These are phyloP conservation scores for Exephanes ischioxanthus DNA, from an alignment of 2,888 invertebrate species.

Conservation along the genomic window DNA sequence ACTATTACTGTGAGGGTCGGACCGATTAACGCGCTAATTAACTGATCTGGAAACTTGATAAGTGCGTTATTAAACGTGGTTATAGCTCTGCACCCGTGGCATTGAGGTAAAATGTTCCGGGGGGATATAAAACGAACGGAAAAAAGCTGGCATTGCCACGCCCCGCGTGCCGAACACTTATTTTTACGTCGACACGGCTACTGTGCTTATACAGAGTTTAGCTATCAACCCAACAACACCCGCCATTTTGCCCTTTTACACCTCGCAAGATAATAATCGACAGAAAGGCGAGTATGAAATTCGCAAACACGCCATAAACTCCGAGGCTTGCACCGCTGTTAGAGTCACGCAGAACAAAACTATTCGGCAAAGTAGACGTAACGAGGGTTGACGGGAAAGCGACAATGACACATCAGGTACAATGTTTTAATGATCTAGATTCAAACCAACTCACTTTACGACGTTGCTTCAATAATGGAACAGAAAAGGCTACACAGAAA, in stretches of 20 bases:
- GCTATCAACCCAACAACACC: slow-evolving; percentile 21
- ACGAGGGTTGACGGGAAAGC: slow-evolving; percentile 13
- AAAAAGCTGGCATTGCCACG: slow-evolving; percentile 54
- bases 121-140: not conserved
- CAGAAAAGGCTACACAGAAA: not conserved
- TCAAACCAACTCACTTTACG: not conserved
- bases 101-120: slow-evolving; percentile 5
- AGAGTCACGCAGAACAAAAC: slow-evolving; percentile 48
- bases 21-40: slow-evolving; percentile 74
- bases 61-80: slow-evolving; percentile 69
- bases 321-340: not conserved
- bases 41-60: slow-evolving; percentile 71
- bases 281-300: slow-evolving; percentile 34
- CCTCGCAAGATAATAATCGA: slow-evolving; percentile 73
- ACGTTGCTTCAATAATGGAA: not conserved
- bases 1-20: slow-evolving; percentile 26
- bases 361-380: slow-evolving; percentile 27
- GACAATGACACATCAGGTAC: slow-evolving; percentile 11
- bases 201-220: slow-evolving; percentile 8
- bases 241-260: slow-evolving; percentile 76
- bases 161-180: slow-evolving; percentile 69
- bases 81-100: slow-evolving; percentile 56
- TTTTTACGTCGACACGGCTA: slow-evolving; percentile 41
- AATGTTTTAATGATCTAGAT: slow-evolving; percentile 10
- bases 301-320: slow-evolving; percentile 43